Evolutionary conservation across 1,140 invertebrate genomes (phyloP).

Genomic region (Drosophila miranda): DNA sequence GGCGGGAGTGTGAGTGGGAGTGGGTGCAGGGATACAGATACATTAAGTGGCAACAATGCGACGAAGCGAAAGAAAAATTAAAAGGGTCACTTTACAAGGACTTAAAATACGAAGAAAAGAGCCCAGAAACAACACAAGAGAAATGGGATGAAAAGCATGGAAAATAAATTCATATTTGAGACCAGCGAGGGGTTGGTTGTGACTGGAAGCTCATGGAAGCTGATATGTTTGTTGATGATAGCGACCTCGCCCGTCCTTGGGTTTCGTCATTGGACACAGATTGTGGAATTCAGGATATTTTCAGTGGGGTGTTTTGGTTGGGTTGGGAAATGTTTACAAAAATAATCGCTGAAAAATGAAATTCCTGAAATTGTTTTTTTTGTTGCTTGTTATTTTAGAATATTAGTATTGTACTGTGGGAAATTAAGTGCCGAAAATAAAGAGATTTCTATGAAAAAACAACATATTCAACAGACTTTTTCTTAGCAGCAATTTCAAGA

Average conservation of each 20-base stretch:
- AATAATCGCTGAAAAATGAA: constrained; percentile 82
- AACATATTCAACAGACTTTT: neutral
- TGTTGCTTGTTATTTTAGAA: constrained; percentile 52
- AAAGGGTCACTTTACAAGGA: constrained; percentile 82
- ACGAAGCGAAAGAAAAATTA: constrained; percentile 72
- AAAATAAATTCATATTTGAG: constrained; percentile 80
- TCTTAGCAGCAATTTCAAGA: constrained; percentile 2
- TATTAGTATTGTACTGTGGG: neutral
- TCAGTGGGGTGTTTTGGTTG: neutral
- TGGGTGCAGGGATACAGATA: constrained; percentile 29
- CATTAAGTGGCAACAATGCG: constrained; percentile 75
- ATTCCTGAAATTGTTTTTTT: constrained; percentile 79
- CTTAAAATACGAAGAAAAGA: constrained; percentile 59
- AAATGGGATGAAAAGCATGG: constrained; percentile 78
- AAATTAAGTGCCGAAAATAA: neutral
- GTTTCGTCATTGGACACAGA: constrained; percentile 28
- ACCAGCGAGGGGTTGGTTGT: constrained; percentile 9
- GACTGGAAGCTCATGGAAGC: constrained; percentile 15
- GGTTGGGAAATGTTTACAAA: constrained; percentile 71
- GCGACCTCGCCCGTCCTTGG: constrained; percentile 47
- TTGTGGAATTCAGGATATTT: constrained; percentile 20
- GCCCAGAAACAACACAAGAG: constrained; percentile 53
- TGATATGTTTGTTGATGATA: constrained; percentile 66
- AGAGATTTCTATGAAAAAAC: neutral
- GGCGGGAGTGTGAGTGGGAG: constrained; percentile 14